Percentiles rank a stretch among this genome's conserved stretches.
Conservation (phyloP, 2,888 invertebrate species). For the Epinotia nisella region DNA sequence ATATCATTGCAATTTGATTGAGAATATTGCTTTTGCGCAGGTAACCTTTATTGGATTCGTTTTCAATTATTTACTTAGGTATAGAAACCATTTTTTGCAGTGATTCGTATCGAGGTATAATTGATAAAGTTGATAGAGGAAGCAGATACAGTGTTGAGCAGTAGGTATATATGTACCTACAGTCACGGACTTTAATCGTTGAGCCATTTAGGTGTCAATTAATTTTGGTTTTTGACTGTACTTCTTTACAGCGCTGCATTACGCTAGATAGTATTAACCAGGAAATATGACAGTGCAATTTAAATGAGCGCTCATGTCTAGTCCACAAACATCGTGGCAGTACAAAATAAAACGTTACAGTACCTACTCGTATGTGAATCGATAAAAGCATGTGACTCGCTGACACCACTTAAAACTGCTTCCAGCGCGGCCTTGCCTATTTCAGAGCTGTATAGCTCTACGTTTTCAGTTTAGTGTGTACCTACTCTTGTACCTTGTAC, state of each 20-base stretch:
- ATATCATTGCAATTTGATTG: constrained; percentile 7
- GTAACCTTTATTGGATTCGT: constrained; percentile 1
- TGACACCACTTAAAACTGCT: constrained; percentile 18
- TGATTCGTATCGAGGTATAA: neutral
- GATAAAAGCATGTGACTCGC: constrained; percentile 38
- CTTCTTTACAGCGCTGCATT: neutral
- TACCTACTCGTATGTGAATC: constrained; percentile 41
- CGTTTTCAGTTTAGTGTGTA: neutral
- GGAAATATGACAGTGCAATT: neutral
- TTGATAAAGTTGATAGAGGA: neutral
- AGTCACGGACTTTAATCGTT: too few species aligned
- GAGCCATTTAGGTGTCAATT: too few species aligned
- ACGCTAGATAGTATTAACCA: constrained; percentile 4
- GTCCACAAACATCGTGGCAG: neutral
- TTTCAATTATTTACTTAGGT: constrained; percentile 9
- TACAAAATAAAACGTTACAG: constrained; percentile 24
- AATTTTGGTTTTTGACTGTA: too few species aligned
- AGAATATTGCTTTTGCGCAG: constrained; percentile 6
- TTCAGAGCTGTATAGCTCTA: constrained; percentile 15
- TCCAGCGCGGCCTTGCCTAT: constrained; percentile 38
- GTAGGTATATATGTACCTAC: too few species aligned
- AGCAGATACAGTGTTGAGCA: too few species aligned
- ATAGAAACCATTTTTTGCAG: neutral
- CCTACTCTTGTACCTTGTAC: constrained; percentile 11
- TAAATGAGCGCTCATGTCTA: neutral